Base-by-base conservation (phyloP, 1,140 invertebrate genomes). In the Zeugodacus cucurbitae region DNA sequence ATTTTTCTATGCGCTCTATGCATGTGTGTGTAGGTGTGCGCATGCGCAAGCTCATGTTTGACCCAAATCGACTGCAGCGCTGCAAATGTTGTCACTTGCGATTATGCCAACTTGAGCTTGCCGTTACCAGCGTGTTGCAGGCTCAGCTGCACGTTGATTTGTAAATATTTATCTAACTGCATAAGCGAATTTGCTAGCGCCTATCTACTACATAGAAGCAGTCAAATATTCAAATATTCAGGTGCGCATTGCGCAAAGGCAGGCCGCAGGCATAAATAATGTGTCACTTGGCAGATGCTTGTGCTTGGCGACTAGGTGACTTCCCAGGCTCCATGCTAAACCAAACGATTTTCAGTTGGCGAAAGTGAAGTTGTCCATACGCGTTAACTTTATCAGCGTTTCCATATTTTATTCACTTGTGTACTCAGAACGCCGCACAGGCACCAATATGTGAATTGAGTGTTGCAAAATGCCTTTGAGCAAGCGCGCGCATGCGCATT, bases 61-160 rank as follows among this genome's bases (percentile, higher is more conserved):
- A 54, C 74, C 74, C 74, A 82, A 82, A 82, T 82, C 34, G 41
- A 54, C 11, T 10, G 74, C 70, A 17, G 70, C 14, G 37, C 74
- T 82, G 74, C 41, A 14, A 82, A 48, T 48, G 41, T 82, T 82
- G 74, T 82, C 74, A 82, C 74, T 82, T 82, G 74, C 74, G 74
- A 82, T 82, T 82, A 82, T 44, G 41, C 26, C 74, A 82, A 22
- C 74, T 41, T 41, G 8, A 48, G 44, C 41, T 10, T n/a, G n/a
- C 4, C 37, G 17, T 54, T 54, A 5, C 2, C 4, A 4, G 11
- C 37, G 70, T 37, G 37, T 22, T 78, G 34, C 37, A 41, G 37
- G 37, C 70, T 22, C 37, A 41, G 37, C 34, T 1, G 22, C 70
- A 22, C 70, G n/a, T 62, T 62, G n/a, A 17, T 26, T 62, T 62